These are phyloP conservation scores for Sebastolobus alascanus DNA, from an alignment of 2,797 vertebrate species.

Conservation along the genomic window DNA sequence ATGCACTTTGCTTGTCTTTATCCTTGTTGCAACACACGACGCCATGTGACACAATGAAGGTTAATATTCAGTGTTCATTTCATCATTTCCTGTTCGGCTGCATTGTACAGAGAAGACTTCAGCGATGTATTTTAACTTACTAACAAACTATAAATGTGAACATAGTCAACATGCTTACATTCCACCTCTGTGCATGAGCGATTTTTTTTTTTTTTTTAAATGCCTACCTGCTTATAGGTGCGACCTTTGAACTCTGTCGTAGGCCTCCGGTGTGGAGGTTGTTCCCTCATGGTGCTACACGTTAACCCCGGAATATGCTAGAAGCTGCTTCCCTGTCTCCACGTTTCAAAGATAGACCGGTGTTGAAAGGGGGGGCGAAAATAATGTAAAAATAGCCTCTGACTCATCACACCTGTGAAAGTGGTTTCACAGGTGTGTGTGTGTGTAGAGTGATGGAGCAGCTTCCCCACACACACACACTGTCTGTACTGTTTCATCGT, in stretches of 20 bases:
- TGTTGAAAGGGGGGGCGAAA: not conserved
- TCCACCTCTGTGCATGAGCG: constrained; percentile 62
- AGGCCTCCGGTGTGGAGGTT: constrained; percentile 35
- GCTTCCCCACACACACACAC: constrained; percentile 12
- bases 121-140: constrained; percentile 50
- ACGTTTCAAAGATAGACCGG: constrained; percentile 43
- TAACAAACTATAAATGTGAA: constrained; percentile 73
- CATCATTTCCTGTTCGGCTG: constrained; percentile 35
- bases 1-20: constrained; percentile 82
- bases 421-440: constrained; percentile 16
- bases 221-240: constrained; percentile 41
- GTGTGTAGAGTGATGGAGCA: constrained; percentile 21
- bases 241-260: constrained; percentile 36
- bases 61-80: constrained; percentile 61
- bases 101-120: constrained; percentile 40
- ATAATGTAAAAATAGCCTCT: constrained; percentile 61
- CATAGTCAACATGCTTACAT: constrained; percentile 58
- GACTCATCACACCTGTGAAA: constrained; percentile 50
- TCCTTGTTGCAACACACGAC: constrained; percentile 48
- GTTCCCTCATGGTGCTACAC: constrained; percentile 78
- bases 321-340: constrained; percentile 51
- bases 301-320: constrained; percentile 69
- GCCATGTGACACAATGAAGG: constrained; percentile 66
- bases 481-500: constrained; percentile 4
- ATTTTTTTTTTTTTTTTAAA: constrained; percentile 21